These are phyloP conservation scores for Ylistrum balloti DNA, from an alignment of 1,140 invertebrate species.

Conservation along the genomic window DNA sequence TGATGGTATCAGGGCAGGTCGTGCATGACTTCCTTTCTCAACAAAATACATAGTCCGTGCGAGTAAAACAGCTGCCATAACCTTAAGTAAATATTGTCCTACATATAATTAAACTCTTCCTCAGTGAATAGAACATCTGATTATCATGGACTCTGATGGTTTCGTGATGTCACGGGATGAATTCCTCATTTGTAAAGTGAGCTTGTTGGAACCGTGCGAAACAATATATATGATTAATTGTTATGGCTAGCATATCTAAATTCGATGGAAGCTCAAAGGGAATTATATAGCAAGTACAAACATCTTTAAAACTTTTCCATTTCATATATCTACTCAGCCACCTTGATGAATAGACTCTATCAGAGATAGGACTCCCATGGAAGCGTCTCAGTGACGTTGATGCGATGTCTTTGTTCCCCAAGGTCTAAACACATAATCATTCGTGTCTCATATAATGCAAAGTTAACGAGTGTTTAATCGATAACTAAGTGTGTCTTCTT, in stretches of 20 bases:
- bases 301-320: background rate
- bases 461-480: background rate
- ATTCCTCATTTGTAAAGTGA: background rate
- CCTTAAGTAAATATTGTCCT: background rate
- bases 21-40: too few species aligned
- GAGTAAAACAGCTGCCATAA: background rate
- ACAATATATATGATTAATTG: background rate
- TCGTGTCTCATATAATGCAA: background rate
- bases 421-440: background rate
- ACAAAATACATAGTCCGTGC: background rate
- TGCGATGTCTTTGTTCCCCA: background rate
- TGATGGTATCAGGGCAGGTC: too few species aligned
- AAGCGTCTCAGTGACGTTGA: conserved; percentile 9
- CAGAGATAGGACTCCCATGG: background rate
- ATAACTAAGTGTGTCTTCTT: background rate
- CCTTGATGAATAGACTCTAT: background rate
- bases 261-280: background rate
- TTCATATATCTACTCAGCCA: background rate
- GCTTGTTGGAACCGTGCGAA: background rate
- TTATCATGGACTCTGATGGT: background rate
- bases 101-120: background rate
- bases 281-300: background rate
- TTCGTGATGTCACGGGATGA: background rate
- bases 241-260: background rate
- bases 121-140: background rate